Base-by-base conservation (phyloP, 2,113 vertebrate genomes). In the Zootoca vivipara region DNA sequence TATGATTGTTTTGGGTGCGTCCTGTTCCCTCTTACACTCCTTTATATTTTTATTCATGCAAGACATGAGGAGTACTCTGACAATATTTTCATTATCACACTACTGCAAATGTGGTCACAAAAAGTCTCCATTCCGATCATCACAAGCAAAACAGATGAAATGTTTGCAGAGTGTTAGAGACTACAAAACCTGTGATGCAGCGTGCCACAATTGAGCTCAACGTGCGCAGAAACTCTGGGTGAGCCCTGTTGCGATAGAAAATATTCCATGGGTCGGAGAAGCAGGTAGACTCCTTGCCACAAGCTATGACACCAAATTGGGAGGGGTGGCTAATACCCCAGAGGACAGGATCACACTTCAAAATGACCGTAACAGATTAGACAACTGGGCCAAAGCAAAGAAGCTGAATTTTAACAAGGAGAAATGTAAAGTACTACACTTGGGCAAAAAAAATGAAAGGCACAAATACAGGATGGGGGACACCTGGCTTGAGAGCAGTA, bases 11-110 rank as follows among this genome's bases (percentile, higher is more conserved):
- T n/a, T 1, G 18, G 30, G 16, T 5, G 22, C 33, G 12, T 9
- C 5, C 28, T 33, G 16, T 16, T 33, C 28, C 4, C 52, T 5
- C 3, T 1, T 4, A 2, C 2, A n/a, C 22, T 28, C n/a, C 15
- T 7, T 28, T 3, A 80, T 8, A 38, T n/a, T 56, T 58, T 79
- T 52, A 46, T 52, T 52, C 12, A 30, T 16, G 26, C 13, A 7
- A 30, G 30, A 30, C 10, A 7, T 22, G 24, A 22, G 7, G 6
- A 75, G 38, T 42, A 7, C 42, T 28, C 40, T 28, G 4, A 10
- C 24, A 22, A 42, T 3, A 28, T 4, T 80, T 33, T 80, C 4
- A 33, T 80, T 56, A 10, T n/a, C 52, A 22, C 6, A 20, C 16
- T 33, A 33, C 16, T 80, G 46, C 24, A 78, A 30, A 1, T 2